Conservation (phyloP, 2,888 invertebrate genomes). For the Cacoxenus indagator region DNA sequence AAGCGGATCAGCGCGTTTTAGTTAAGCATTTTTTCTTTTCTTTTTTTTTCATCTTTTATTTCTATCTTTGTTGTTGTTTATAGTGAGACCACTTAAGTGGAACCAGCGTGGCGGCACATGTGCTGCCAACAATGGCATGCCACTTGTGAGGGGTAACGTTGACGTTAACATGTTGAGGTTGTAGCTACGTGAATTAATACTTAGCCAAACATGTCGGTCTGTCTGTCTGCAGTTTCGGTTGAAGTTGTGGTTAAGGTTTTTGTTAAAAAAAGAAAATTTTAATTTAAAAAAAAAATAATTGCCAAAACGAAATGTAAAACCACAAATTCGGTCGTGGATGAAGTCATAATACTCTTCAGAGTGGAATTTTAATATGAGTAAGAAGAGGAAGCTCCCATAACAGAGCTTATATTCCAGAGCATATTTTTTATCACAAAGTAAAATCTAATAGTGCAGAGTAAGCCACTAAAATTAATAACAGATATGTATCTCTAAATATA, state of each 20-base stretch:
- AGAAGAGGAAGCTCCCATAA: too few species aligned
- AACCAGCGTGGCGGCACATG: constrained; percentile 1
- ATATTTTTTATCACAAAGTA: too few species aligned
- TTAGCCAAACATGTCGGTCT: neutral
- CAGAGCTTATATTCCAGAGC: too few species aligned
- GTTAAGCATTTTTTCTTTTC: neutral
- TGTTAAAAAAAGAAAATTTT: neutral
- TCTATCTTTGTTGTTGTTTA: neutral
- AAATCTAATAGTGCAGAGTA: too few species aligned
- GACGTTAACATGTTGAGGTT: constrained; percentile 7
- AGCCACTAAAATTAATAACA: too few species aligned
- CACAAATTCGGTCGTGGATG: too few species aligned
- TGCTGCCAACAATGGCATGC: neutral
- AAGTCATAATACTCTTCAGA: too few species aligned
- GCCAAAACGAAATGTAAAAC: neutral
- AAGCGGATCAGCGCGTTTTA: neutral
- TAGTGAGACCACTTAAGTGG: constrained; percentile 8
- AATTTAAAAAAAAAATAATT: neutral
- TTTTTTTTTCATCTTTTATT: neutral
- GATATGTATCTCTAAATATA: too few species aligned
- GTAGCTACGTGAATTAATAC: neutral
- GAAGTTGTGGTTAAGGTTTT: constrained; percentile 3
- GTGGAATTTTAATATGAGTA: neutral
- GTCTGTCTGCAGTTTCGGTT: neutral
- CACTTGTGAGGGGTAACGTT: neutral